Conservation (phyloP, 2,113 vertebrate genomes). For the Notechis scutatus region DNA sequence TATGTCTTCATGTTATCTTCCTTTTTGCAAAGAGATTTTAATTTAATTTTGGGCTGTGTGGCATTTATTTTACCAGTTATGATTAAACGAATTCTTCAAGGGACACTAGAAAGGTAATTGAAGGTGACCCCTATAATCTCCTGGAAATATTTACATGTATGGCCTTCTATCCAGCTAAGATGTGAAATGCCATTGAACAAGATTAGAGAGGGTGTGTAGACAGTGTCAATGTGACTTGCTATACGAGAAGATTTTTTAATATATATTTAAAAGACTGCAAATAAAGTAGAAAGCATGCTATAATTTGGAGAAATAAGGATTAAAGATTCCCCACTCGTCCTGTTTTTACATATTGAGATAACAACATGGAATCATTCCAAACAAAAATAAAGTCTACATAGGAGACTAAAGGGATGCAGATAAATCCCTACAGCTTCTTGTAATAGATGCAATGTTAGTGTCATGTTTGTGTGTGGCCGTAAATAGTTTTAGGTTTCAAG, state of each 20-base stretch:
- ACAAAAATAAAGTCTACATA: slow-evolving; percentile 70
- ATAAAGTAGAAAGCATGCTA: slow-evolving; percentile 67
- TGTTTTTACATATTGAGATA: slow-evolving; percentile 68
- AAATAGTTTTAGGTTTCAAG: slow-evolving; percentile 67
- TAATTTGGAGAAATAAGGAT: slow-evolving; percentile 76
- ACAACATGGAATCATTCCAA: slow-evolving; percentile 70
- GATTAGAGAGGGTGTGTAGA: slow-evolving; percentile 44
- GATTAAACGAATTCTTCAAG: slow-evolving; percentile 61
- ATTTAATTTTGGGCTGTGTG: slow-evolving; percentile 53
- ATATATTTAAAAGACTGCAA: slow-evolving; percentile 56
- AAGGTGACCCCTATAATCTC: slow-evolving; percentile 61
- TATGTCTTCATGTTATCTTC: slow-evolving; percentile 55
- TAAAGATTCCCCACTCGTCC: slow-evolving; percentile 71
- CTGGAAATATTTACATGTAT: slow-evolving; percentile 47
- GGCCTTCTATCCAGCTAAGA: slow-evolving; percentile 30
- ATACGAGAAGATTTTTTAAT: slow-evolving; percentile 8
- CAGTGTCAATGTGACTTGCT: slow-evolving; percentile 32
- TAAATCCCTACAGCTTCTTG: slow-evolving; percentile 67
- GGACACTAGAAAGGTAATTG: slow-evolving; percentile 54
- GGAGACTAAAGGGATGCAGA: slow-evolving; percentile 60
- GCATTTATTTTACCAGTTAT: slow-evolving; percentile 55
- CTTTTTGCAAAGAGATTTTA: slow-evolving; percentile 50
- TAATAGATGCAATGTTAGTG: slow-evolving; percentile 69
- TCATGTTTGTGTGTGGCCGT: slow-evolving; percentile 63
- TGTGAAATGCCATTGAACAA: slow-evolving; percentile 46